A percentile compares a stretch with the other conserved stretches of the same genome.
These are phyloP conservation scores for Campylorhamphus procurvoides DNA, from an alignment of 2,113 vertebrate genomes.

Conservation along the genomic window DNA sequence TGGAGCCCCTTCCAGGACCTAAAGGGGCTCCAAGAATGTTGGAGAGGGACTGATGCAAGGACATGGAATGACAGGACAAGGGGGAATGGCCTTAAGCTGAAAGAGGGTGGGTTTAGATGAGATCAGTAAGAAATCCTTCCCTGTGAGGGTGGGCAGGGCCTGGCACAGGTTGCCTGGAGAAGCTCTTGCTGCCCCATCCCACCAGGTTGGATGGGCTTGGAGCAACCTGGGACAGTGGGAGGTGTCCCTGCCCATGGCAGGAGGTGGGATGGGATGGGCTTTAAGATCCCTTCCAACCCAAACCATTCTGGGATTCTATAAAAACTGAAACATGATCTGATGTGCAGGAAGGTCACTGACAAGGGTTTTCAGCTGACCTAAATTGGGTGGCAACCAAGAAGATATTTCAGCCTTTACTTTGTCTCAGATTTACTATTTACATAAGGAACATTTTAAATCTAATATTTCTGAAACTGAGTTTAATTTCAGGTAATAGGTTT, in stretches of 20 bases:
- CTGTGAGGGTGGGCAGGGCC: background rate
- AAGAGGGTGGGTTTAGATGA: too few relatives aligned
- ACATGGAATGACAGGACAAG: too few relatives aligned
- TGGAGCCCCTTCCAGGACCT: background rate
- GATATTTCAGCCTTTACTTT: background rate
- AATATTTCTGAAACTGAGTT: background rate
- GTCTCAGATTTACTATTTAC: background rate
- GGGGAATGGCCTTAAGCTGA: too few relatives aligned
- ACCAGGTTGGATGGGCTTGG: background rate
- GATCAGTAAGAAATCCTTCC: background rate
- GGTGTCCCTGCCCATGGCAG: background rate
- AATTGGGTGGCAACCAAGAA: background rate
- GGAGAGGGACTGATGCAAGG: background rate
- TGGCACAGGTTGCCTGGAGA: background rate
- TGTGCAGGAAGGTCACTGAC: background rate
- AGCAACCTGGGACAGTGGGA: background rate
- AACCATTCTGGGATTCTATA: background rate
- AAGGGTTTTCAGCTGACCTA: background rate
- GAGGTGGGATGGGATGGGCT: background rate
- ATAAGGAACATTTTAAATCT: background rate
- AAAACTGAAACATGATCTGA: background rate
- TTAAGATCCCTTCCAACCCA: background rate
- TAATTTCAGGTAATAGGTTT: background rate
- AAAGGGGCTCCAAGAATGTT: background rate
- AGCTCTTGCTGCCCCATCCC: background rate